phyloP scores from a whole-genome alignment of 1,140 invertebrate genomes.

The Drosophila elegans region DNA sequence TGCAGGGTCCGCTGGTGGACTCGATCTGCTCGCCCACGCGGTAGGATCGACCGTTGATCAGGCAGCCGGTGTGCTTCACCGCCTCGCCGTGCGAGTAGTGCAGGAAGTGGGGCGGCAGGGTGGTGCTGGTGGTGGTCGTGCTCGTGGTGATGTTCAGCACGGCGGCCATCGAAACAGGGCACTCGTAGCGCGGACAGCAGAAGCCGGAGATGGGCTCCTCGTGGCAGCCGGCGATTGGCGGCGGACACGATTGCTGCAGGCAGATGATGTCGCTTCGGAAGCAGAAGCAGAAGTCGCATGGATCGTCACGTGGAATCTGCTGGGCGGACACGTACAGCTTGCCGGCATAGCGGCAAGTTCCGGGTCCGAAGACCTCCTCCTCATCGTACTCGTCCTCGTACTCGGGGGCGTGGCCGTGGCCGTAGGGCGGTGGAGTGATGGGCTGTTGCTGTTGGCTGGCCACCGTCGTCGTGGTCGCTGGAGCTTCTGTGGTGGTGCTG shows the following conservation, averaged over 20 bases:
- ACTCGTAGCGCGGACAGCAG: constrained; percentile 97
- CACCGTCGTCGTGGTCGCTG: constrained; percentile 52
- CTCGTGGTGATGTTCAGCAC: constrained; percentile 92
- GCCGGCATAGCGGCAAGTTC: constrained; percentile 95
- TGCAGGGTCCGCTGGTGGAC: constrained; percentile 94
- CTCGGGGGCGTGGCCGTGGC: constrained; percentile 75
- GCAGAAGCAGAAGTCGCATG: constrained; percentile 98
- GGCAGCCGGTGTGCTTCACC: constrained; percentile 91
- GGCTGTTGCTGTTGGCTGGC: constrained; percentile 53
- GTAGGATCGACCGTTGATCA: constrained; percentile 92
- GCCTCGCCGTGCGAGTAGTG: constrained; percentile 91
- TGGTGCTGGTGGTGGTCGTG: constrained; percentile 94
- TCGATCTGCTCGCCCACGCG: constrained; percentile 92
- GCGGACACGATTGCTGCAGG: constrained; percentile 96
- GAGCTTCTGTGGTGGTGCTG: constrained; percentile 25
- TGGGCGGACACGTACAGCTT: constrained; percentile 97
- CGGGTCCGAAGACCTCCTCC: constrained; percentile 91
- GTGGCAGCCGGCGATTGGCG: constrained; percentile 94
- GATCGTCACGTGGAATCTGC: constrained; percentile 96
- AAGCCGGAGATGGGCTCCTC: constrained; percentile 96
- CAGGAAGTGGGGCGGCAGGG: constrained; percentile 92
- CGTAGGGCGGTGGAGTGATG: constrained; percentile 79
- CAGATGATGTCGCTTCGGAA: constrained; percentile 98
- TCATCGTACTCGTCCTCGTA: constrained; percentile 89
- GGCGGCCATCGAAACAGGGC: constrained; percentile 93